Evolutionary conservation across 2,888 invertebrate genomes (phyloP).

Genomic region (Celastrina argiolus): DNA sequence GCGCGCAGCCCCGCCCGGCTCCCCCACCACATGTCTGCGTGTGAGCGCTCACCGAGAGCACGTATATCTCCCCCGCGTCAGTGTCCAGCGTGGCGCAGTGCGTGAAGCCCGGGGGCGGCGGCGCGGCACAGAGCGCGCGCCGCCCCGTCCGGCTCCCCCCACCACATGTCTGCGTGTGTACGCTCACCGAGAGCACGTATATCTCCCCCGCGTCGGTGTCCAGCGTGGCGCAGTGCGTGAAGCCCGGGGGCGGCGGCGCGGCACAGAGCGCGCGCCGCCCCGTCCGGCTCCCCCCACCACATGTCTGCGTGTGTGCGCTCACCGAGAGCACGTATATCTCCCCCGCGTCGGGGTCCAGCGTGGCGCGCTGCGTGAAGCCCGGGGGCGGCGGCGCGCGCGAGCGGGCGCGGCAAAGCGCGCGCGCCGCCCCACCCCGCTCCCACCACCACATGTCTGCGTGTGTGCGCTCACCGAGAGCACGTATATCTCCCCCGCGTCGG

Average conservation of each 20-base stretch:
- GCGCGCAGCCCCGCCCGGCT: no score
- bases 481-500: no score
- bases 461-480: conserved; percentile 91
- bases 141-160: conserved; percentile 81
- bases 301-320: no score
- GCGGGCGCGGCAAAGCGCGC: conserved; percentile 44
- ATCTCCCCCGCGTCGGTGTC: no score
- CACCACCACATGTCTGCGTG: conserved; percentile 93
- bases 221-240: no score
- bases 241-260: no score
- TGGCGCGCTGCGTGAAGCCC: conserved; percentile 92
- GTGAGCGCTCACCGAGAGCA: no score
- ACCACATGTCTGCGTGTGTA: conserved; percentile 91
- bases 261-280: no score
- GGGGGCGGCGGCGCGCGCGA: conserved; percentile 61
- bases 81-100: conserved; percentile 93
- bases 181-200: conserved; percentile 92
- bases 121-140: conserved; percentile 45
- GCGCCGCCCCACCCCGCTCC: conserved; percentile 75
- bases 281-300: no score
- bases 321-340: no score
- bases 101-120: conserved; percentile 83
- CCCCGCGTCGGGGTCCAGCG: conserved; percentile 89
- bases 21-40: no score
- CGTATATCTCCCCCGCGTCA: no score